Evolutionary conservation across 1,140 invertebrate genomes (phyloP).

Genomic region (Chymomyza costata): DNA sequence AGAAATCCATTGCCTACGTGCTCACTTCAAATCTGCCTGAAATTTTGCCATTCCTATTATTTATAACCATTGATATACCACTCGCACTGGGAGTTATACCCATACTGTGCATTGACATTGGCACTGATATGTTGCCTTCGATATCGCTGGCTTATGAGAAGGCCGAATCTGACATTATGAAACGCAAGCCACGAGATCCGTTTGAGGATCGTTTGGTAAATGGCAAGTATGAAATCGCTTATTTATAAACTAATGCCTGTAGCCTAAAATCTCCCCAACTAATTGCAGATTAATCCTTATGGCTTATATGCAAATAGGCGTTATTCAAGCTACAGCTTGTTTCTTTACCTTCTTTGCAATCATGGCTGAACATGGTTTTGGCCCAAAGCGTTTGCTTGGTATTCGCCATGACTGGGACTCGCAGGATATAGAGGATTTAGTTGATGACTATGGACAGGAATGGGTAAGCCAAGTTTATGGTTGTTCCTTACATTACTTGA

Average conservation of each 20-base stretch:
- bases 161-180: constrained; percentile 99
- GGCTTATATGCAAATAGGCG: constrained; percentile 98
- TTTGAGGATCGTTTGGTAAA: constrained; percentile 96
- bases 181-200: constrained; percentile 96
- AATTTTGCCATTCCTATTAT: constrained; percentile 97
- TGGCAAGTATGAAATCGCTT: constrained; percentile 82
- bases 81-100: constrained; percentile 97
- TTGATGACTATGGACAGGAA: constrained; percentile 97
- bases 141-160: constrained; percentile 99
- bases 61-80: constrained; percentile 96
- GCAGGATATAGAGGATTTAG: constrained; percentile 93
- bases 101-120: constrained; percentile 98
- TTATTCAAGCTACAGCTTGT: constrained; percentile 98
- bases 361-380: constrained; percentile 98
- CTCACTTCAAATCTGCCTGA: constrained; percentile 99
- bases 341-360: constrained; percentile 99
- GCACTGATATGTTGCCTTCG: constrained; percentile 99
- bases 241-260: constrained; percentile 1
- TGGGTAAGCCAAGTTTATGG: constrained; percentile 91
- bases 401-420: constrained; percentile 96
- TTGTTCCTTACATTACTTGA: constrained; percentile 77
- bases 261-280: not conserved
- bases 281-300: constrained; percentile 89
- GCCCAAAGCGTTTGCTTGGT: constrained; percentile 87
- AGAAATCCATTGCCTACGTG: constrained; percentile 99